Conservation (phyloP, 2,113 vertebrate genomes). For the Phyllostomus discolor region DNA sequence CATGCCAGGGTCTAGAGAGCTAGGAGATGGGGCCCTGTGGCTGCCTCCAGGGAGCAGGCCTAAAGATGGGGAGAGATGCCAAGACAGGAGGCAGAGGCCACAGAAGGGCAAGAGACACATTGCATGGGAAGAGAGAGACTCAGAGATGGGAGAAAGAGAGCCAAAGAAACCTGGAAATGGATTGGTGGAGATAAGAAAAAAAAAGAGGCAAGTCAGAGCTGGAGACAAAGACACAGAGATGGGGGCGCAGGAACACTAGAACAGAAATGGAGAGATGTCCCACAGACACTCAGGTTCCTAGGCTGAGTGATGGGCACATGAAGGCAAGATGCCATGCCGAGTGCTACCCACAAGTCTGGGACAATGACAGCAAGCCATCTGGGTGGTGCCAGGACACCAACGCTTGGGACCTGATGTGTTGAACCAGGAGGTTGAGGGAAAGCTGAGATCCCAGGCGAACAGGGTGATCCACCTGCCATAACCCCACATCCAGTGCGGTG, state of each 20-base stretch:
- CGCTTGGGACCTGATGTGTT: background rate
- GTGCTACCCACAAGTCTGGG: background rate
- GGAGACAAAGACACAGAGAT: background rate
- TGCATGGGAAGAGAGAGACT: background rate
- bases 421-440: background rate
- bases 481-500: background rate
- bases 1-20: background rate
- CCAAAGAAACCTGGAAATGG: background rate
- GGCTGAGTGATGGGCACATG: background rate
- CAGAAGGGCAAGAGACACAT: background rate
- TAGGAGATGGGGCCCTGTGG: background rate
- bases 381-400: background rate
- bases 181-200: background rate
- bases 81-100: background rate
- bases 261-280: background rate
- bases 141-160: background rate
- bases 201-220: background rate
- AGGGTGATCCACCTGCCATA: background rate
- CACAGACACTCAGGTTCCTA: background rate
- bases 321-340: fast-evolving
- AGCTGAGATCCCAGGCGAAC: background rate
- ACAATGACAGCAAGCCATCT: background rate
- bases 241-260: background rate
- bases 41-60: background rate
- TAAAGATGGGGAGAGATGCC: background rate